Percentiles rank a stretch among this genome's conserved stretches.
These are phyloP conservation scores for Chelmon rostratus DNA, from an alignment of 2,797 vertebrate species.

Conservation along the genomic window DNA sequence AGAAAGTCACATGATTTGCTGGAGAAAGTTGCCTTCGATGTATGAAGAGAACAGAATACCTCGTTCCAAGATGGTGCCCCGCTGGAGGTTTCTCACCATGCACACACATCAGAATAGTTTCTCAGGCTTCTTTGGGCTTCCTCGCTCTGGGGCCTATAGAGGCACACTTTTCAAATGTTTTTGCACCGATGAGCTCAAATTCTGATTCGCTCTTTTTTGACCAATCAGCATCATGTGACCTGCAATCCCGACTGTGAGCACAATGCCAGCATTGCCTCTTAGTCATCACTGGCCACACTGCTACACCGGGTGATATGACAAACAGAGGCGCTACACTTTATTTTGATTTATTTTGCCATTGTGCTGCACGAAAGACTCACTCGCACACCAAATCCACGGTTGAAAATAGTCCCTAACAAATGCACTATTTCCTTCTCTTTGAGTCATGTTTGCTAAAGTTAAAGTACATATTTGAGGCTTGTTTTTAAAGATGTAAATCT, in stretches of 20 bases:
- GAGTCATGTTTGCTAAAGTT: background rate
- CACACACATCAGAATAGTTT: background rate
- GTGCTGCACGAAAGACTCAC: background rate
- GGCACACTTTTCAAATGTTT: background rate
- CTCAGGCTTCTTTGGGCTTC: background rate
- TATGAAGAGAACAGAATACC: background rate
- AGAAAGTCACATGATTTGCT: background rate
- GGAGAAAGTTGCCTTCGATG: background rate
- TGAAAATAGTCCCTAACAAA: background rate
- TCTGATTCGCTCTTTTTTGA: too few species aligned
- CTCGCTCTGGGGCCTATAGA: background rate
- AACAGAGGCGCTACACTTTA: background rate
- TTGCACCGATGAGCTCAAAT: background rate
- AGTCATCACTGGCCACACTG: background rate
- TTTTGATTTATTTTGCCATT: background rate
- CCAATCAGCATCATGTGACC: background rate
- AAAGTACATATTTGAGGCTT: background rate
- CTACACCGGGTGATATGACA: background rate
- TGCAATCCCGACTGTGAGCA: background rate
- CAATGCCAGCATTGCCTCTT: background rate
- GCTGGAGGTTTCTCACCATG: background rate
- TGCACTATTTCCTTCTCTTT: background rate
- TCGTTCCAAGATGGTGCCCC: background rate
- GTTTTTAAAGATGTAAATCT: background rate
- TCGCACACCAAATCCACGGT: too few species aligned